Evolutionary conservation across 2,888 invertebrate genomes (phyloP), one percentile per base, ranked within the genome.

Genomic region (Lasioglossum pauxillum): DNA sequence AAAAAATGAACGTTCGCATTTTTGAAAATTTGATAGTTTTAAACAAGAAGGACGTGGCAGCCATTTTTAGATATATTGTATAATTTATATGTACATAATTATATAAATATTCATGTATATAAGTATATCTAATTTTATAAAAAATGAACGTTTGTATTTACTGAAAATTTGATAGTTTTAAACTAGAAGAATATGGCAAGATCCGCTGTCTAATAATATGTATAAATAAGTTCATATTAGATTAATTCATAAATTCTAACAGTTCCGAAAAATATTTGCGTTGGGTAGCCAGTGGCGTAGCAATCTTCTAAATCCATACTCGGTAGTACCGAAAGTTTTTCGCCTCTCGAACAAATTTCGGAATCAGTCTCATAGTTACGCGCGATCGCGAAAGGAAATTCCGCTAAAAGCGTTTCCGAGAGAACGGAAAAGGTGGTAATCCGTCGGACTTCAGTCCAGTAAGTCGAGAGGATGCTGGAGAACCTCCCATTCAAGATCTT

Each of bases 351-450:
- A 27, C 60, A 14, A 60, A 31, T 60, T 60, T 27, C 60, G 14
- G 27, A 14, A 60, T 27, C 27, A 7, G 53, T 23, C 23, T 53
- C 23, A 14, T 60, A 60, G 14, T 14, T 27, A 5, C 14, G 60
- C 60, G 60, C 3, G 4, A 60, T 27, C 27, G 27, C 27, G 1
- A 60, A 60, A 60, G 27, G 60, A 60, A 31, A 60, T 60, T 60
- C 12, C n/a, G 4, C 14, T 60, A 60, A 60, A 60, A 60, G 27
- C 60, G 60, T 60, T 27, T 14, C 5, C 27, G 14, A 2, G 14
- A 27, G 60, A 60, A 60, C 60, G 60, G 60, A 60, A 60, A 31
- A 27, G 60, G 60, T 31, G 60, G 60, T 60, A 60, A 60, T 60
- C 60, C 60, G 60, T 60, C 16, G 60, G 5, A 60, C 60, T 27